Percentiles rank a stretch among this genome's conserved stretches.
Evolutionary conservation across 2,113 vertebrate species (phyloP).

Genomic region (Onychorhynchus coronatus): DNA sequence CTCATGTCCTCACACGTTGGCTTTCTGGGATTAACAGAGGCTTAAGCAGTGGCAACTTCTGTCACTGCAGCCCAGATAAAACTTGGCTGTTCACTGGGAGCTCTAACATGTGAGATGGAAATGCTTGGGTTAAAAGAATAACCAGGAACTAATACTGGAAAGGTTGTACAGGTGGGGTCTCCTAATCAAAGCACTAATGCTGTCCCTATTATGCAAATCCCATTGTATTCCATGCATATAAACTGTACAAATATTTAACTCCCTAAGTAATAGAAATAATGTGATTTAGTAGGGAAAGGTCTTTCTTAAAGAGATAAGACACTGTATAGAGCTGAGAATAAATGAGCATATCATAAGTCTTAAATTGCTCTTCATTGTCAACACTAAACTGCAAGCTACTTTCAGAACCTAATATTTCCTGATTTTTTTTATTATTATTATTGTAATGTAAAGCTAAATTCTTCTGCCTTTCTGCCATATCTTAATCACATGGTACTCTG

Average conservation of each 20-base stretch:
- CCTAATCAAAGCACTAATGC: conserved; percentile 19
- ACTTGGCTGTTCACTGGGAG: not conserved
- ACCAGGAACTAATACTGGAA: not conserved
- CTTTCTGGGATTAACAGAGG: not conserved
- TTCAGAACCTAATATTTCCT: not conserved
- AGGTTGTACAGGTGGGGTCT: not conserved
- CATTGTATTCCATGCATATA: conserved; percentile 11
- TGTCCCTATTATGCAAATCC: conserved; percentile 35
- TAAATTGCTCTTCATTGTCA: not conserved
- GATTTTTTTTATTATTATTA: not conserved
- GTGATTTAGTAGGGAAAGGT: conserved; percentile 2
- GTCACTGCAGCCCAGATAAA: not conserved
- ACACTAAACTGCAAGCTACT: not conserved
- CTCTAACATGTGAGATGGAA: not conserved
- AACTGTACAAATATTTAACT: conserved; percentile 53
- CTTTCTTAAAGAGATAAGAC: not conserved
- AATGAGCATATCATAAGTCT: not conserved
- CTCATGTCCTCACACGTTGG: not conserved
- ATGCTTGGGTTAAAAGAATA: not conserved
- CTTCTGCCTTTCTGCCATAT: not conserved
- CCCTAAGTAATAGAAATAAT: conserved; percentile 31
- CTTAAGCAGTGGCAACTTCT: not conserved
- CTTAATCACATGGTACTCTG: not conserved
- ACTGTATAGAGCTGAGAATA: not conserved
- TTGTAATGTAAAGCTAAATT: not conserved